These are phyloP conservation scores for Fratercula arctica DNA, from an alignment of 2,797 vertebrate species.

Conservation along the genomic window DNA sequence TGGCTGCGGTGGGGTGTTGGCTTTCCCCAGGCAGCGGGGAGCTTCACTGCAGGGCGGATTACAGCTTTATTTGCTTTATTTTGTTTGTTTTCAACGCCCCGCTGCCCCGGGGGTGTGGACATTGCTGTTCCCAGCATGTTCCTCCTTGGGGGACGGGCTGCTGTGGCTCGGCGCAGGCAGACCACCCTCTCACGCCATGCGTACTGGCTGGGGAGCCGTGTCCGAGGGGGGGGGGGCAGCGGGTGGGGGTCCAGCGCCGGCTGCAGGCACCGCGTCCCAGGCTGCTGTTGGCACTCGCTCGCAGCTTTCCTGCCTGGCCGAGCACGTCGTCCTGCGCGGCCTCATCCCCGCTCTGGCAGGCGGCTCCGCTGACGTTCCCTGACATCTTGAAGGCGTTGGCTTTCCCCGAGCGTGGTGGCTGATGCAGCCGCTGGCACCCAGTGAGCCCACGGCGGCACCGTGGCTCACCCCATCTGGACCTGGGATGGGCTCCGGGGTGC, in stretches of 20 bases:
- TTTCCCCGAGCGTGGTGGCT: neutral
- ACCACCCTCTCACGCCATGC: neutral
- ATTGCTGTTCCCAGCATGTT: neutral
- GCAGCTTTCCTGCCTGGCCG: neutral
- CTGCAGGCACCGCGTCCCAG: neutral
- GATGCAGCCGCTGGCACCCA: rapidly evolving
- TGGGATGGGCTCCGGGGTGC: neutral
- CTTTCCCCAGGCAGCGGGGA: neutral
- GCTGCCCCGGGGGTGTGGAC: neutral
- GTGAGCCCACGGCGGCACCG: neutral
- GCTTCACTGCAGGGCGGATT: neutral
- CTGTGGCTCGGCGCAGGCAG: neutral
- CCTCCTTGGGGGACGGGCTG: neutral
- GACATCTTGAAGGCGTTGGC: neutral
- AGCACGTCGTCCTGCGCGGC: neutral
- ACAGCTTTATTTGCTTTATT: neutral
- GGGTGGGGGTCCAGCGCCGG: neutral
- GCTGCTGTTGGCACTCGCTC: neutral
- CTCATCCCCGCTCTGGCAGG: neutral
- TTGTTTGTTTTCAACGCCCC: neutral
- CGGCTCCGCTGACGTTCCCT: neutral
- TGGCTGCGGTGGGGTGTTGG: neutral
- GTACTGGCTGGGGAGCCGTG: neutral
- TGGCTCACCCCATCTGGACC: rapidly evolving
- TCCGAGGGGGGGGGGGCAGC: neutral